These are phyloP conservation scores for Cataglyphis albicans DNA, from an alignment of 2,888 invertebrate genomes.

Conservation along the genomic window DNA sequence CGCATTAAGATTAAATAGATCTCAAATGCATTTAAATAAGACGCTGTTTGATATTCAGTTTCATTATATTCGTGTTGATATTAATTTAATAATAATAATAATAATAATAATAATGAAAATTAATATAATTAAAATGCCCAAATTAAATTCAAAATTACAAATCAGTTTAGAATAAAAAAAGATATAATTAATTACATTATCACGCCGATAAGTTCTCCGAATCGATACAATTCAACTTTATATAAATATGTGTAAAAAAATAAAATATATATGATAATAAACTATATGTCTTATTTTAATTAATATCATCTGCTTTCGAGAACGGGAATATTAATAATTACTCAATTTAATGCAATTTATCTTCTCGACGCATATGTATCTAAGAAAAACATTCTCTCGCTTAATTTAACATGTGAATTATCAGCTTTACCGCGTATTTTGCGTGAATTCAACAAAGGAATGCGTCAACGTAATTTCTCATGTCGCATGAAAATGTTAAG, in stretches of 20 bases:
- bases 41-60: background rate
- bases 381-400: conserved; percentile 29
- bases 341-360: conserved; percentile 5
- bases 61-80: too few species aligned
- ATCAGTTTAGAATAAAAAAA: background rate
- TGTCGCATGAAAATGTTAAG: conserved; percentile 28
- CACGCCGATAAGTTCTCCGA: background rate
- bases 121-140: background rate
- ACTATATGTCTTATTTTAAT: background rate
- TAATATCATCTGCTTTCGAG: background rate
- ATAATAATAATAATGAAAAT: background rate
- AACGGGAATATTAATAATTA: background rate
- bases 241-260: background rate
- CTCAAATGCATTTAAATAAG: conserved; percentile 6
- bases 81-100: conserved; percentile 8
- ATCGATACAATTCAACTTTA: background rate
- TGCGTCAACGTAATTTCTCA: conserved; percentile 27
- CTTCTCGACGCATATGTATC: conserved; percentile 27
- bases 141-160: background rate
- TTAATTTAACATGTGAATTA: conserved; percentile 41
- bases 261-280: background rate
- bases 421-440: conserved; percentile 28
- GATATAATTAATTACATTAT: background rate
- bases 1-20: conserved; percentile 12
- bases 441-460: conserved; percentile 31